Percentiles rank a stretch among this genome's conserved stretches.
These are phyloP conservation scores for Sisyra nigra DNA, from an alignment of 2,888 invertebrate species.

Conservation along the genomic window DNA sequence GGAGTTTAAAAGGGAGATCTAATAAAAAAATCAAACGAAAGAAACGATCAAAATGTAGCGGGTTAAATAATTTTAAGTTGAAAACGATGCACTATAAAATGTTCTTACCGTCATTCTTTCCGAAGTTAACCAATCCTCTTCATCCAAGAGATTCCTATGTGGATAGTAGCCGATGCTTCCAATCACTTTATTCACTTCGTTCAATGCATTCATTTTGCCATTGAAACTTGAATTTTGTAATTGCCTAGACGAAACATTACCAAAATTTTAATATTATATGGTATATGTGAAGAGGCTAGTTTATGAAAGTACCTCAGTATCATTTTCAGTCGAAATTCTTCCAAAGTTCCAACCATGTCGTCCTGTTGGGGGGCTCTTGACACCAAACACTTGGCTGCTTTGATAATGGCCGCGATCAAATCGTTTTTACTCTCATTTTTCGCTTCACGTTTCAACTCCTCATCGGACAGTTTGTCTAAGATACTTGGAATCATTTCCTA, in stretches of 20 bases:
- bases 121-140: constrained; percentile 85
- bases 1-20: too few relatives aligned
- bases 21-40: too few relatives aligned
- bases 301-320: constrained; percentile 38
- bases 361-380: constrained; percentile 73
- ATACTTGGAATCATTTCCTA: constrained; percentile 83
- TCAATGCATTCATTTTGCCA: constrained; percentile 97
- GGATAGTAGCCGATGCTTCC: constrained; percentile 82
- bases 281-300: too few relatives aligned
- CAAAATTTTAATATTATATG: too few relatives aligned
- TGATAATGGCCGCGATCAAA: constrained; percentile 85
- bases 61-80: too few relatives aligned
- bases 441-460: constrained; percentile 89
- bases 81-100: too few relatives aligned
- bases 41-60: too few relatives aligned
- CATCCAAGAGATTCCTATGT: constrained; percentile 55
- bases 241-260: constrained; percentile 34
- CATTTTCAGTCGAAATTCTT: constrained; percentile 93
- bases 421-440: constrained; percentile 94
- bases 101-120: constrained; percentile 79
- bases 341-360: constrained; percentile 57
- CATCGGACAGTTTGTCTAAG: constrained; percentile 84
- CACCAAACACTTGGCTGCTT: constrained; percentile 79
- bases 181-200: constrained; percentile 95
- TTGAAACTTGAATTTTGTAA: constrained; percentile 95